Base-by-base conservation (phyloP, 2,113 vertebrate genomes). In the Promerops cafer region DNA sequence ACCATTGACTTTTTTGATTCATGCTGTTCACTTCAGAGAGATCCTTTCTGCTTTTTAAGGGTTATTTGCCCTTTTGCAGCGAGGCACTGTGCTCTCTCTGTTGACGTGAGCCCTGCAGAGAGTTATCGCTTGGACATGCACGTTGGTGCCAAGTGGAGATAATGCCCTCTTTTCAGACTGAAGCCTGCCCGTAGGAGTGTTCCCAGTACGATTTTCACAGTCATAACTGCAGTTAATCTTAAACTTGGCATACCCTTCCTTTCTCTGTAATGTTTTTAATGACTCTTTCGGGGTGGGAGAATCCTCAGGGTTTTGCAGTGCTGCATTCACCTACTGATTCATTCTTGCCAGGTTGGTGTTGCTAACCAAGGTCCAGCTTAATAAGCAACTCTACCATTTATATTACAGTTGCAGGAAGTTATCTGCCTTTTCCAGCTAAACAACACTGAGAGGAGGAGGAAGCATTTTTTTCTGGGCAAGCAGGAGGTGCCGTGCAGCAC, bases 131-230 rank as follows among this genome's bases (percentile, higher is more conserved):
- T 93, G 95, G 96, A 93, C 93, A 93, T 84, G 95, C 92, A 83
- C 2, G 0, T 42, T 89, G 93, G 96, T 97, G 95, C 96, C 96
- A 96, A 95, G 53, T 81, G 95, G 77, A 97, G 93, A 96, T 97
- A 96, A 97, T 97, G 88, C 88, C 2, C 24, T 60, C 95, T 95
- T 97, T 96, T 96, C 88, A 97, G 83, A 84, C 40, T 57, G 69
- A 89, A 93, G 92, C 61, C 52, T 93, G 95, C 80, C 80, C 7
- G 72, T 89, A 96, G 95, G 94, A 96, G 90, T 92, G 88, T 82
- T 97, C 86, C 88, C 90, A 96, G 90, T 86, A 81, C 50, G 22
- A 93, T 95, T 97, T 96, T 95, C 92, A 96, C 96, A 97, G 92
- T 88, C 80, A 86, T 94, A 94, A 93, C 80, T 92, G 90, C 92